Evolutionary conservation across 1,140 invertebrate genomes (phyloP).

Genomic region (Leptopilina clavipes): DNA sequence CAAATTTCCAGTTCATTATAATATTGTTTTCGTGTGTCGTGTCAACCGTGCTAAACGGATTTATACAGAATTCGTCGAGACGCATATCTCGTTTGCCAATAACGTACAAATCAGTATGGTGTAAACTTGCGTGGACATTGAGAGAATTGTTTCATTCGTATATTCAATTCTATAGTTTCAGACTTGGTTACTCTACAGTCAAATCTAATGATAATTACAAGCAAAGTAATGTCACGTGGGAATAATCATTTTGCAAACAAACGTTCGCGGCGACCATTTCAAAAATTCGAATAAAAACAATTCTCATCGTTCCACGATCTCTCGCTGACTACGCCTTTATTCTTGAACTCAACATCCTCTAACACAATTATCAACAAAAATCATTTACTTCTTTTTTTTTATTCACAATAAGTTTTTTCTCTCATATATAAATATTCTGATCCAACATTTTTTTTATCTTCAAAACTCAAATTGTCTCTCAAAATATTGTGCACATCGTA

Average conservation of each 20-base stretch:
- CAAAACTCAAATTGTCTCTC: too few relatives aligned
- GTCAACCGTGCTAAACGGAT: slow-evolving; percentile 48
- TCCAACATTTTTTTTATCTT: too few relatives aligned
- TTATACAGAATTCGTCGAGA: slow-evolving; percentile 54
- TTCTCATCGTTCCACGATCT: slow-evolving; percentile 23
- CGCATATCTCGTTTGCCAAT: slow-evolving; percentile 48
- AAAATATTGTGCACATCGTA: too few relatives aligned
- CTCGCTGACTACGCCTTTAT: slow-evolving; percentile 21
- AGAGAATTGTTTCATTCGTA: background rate
- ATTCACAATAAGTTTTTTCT: background rate
- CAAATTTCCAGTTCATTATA: background rate
- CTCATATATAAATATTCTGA: too few relatives aligned
- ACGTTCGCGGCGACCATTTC: slow-evolving; percentile 26
- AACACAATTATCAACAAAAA: background rate
- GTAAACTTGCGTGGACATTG: background rate
- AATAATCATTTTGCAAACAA: slow-evolving; percentile 28
- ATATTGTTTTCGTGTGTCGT: background rate
- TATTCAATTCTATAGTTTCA: background rate
- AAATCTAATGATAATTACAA: slow-evolving; percentile 33
- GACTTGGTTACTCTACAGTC: slow-evolving; percentile 32
- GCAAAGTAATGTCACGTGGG: slow-evolving; percentile 27
- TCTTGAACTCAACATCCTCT: background rate
- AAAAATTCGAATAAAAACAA: background rate
- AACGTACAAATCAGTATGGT: slow-evolving; percentile 41
- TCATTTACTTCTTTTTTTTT: background rate